Evolutionary conservation across 2,113 vertebrate species (phyloP).

Genomic region (Zosterops lateralis): DNA sequence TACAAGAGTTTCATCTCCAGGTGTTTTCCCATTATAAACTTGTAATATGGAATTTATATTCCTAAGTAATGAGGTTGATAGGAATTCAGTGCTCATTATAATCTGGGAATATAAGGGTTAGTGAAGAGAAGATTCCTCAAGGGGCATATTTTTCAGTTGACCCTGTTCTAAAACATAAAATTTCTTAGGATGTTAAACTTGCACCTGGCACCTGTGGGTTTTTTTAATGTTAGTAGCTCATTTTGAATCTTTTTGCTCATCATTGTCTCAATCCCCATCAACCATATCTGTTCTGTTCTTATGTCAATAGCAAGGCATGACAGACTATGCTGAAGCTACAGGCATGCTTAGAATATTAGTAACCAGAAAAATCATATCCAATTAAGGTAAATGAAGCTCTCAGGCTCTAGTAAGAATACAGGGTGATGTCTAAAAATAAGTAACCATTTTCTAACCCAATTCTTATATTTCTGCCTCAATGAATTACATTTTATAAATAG

Average conservation of each 20-base stretch:
- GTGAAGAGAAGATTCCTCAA: background rate
- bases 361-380: conserved; percentile 20
- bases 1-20: too few species aligned
- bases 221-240: conserved; percentile 22
- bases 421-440: conserved; percentile 45
- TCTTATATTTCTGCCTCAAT: background rate
- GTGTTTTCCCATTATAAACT: too few species aligned
- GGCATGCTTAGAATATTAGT: background rate
- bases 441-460: background rate
- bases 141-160: conserved; percentile 33
- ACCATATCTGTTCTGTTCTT: background rate
- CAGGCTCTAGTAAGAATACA: background rate
- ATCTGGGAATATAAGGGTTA: background rate
- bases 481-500: conserved; percentile 17
- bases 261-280: background rate
- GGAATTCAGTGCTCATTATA: conserved; percentile 38
- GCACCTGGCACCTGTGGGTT: background rate
- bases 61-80: conserved; percentile 41
- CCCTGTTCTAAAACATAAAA: background rate
- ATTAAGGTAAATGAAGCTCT: conserved; percentile 18
- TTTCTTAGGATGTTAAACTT: background rate
- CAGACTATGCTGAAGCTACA: conserved; percentile 32
- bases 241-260: background rate
- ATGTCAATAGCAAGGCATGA: background rate
- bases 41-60: background rate